Conservation (phyloP, 2,888 invertebrate genomes). For the Zaprionus obscuricornis region DNA sequence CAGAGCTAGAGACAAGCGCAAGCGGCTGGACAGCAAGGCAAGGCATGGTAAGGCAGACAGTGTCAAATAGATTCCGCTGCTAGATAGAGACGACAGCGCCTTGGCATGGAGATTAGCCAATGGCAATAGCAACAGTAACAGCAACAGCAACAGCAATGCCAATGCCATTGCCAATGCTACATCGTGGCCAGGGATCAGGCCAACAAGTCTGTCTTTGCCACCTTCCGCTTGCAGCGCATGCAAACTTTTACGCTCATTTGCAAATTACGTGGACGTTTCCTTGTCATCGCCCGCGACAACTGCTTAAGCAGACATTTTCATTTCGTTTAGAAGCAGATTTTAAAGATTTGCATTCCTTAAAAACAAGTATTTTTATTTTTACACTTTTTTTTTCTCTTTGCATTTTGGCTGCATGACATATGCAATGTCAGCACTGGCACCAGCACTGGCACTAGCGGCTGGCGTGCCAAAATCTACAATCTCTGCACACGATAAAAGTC, state of each 20-base stretch:
- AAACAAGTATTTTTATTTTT: conserved; percentile 32
- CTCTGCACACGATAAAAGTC: conserved; percentile 52
- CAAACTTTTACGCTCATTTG: conserved; percentile 52
- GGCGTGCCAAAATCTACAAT: conserved; percentile 56
- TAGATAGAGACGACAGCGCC: conserved; percentile 65
- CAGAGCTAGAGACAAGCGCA: conserved; percentile 23
- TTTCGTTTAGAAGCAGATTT: conserved; percentile 68
- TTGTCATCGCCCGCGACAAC: conserved; percentile 58
- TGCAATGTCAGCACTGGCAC: conserved; percentile 38
- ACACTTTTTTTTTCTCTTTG: background rate
- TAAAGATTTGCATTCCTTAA: conserved; percentile 64
- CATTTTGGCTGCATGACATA: conserved; percentile 43
- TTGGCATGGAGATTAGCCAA: conserved; percentile 60
- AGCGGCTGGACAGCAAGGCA: no score
- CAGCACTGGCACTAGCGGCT: conserved; percentile 10
- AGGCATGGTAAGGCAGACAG: conserved; percentile 33
- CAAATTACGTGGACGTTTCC: conserved; percentile 68
- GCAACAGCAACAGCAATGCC: no score
- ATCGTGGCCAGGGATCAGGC: conserved; percentile 58
- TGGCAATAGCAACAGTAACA: no score
- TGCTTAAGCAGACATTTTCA: conserved; percentile 67
- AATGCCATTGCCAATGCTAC: no score
- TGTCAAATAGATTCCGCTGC: conserved; percentile 74
- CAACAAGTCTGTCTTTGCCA: conserved; percentile 9
- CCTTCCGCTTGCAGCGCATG: conserved; percentile 9